Evolutionary conservation across 2,797 vertebrate genomes (phyloP), one percentile per base, ranked within the genome.

Genomic region (Telmatherina bonti): DNA sequence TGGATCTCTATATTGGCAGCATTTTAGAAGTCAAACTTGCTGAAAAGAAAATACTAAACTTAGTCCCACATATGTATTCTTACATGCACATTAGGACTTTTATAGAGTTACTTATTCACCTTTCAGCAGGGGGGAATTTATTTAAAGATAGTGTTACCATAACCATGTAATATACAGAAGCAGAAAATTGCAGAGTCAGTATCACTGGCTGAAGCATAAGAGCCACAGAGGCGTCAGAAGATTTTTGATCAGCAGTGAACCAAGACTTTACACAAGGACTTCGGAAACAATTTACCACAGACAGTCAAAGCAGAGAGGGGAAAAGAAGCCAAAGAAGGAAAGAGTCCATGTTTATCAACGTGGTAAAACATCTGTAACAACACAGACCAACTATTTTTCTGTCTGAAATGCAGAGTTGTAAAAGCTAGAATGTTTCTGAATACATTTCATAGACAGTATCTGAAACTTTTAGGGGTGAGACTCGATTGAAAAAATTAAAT

Each of bases 61-160:
- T 15, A 52, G 22, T 9, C 22, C n/a, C 20, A 47, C 20, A 18
- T 6, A 30, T 59, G 58, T 38, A 80, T 76, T 76, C 73, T 58
- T 45, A 53, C 67, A 63, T 47, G 62, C 61, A 76, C 61, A 51
- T 24, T 12, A n/a, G 29, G 3, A 0, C 65, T 26, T 68, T 65
- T 70, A 57, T 61, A 41, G 54, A 27, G 5, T 60, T 47, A 16
- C 52, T 62, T 81, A 82, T 85, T 86, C 78, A 84, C 38, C 62
- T 33, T 72, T 53, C 68, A 70, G 67, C 62, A 69, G 75, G 53
- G 36, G 31, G 26, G 56, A 71, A 60, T 70, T 79, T 88, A 89
- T 86, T 84, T 83, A 51, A 59, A 82, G 55, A 78, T 61, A 27
- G 56, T 45, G 49, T 41, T 78, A 78, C 79, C 79, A 82, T 15